Conservation (phyloP, 2,888 invertebrate genomes). For the Cepaea hortensis region DNA sequence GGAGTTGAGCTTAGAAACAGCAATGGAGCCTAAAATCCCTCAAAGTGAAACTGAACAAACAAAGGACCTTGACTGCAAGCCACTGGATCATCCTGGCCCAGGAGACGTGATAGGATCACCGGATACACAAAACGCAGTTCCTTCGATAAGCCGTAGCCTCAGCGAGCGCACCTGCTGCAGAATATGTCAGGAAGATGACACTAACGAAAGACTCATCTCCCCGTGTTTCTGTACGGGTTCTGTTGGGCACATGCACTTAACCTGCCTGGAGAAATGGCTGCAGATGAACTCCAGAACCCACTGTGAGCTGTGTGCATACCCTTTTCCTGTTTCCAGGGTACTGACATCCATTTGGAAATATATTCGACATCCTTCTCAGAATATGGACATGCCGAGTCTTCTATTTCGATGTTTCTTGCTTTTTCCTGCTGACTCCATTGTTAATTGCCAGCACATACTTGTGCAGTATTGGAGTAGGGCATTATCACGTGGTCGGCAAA, state of each 20-base stretch:
- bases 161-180: constrained; percentile 75
- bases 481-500: constrained; percentile 54
- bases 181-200: constrained; percentile 79
- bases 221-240: constrained; percentile 82
- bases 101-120: not conserved
- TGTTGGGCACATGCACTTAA: constrained; percentile 84
- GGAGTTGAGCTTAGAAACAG: not conserved
- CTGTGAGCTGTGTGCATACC: constrained; percentile 85
- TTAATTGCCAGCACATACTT: constrained; percentile 79
- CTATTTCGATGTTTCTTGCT: constrained; percentile 80
- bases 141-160: not conserved
- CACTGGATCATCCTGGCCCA: not conserved
- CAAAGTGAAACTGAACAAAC: not conserved
- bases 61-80: not conserved
- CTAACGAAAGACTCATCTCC: constrained; percentile 78
- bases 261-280: constrained; percentile 86
- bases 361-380: constrained; percentile 78
- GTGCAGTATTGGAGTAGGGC: constrained; percentile 77
- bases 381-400: constrained; percentile 77
- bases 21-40: not conserved
- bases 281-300: constrained; percentile 83
- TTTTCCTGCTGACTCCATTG: constrained; percentile 80
- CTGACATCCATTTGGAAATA: constrained; percentile 78
- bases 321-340: constrained; percentile 82
- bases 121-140: not conserved